Evolutionary conservation across 2,113 vertebrate genomes (phyloP).

Genomic region (Sitta europaea): DNA sequence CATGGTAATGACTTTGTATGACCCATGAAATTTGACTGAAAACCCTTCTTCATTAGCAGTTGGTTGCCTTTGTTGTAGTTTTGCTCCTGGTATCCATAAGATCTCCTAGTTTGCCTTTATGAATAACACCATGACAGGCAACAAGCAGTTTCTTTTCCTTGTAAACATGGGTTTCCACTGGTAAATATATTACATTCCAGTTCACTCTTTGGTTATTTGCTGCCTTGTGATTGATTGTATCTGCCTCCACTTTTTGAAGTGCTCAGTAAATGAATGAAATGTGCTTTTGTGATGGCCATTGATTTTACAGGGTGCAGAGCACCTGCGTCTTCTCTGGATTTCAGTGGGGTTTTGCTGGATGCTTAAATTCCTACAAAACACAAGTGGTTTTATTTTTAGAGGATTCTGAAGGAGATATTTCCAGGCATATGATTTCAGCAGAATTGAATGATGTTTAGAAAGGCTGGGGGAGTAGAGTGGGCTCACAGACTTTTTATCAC

Average conservation of each 20-base stretch:
- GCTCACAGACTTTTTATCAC: not conserved
- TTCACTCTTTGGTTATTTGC: not conserved
- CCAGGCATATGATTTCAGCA: not conserved
- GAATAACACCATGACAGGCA: slow-evolving; percentile 27
- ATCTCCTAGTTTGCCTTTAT: slow-evolving; percentile 17
- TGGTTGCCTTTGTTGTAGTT: slow-evolving; percentile 47
- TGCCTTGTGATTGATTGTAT: not conserved
- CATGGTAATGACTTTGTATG: slow-evolving; percentile 49
- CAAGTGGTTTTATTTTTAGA: not conserved
- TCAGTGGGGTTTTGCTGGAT: not conserved
- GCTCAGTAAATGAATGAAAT: not conserved
- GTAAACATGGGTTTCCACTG: not conserved
- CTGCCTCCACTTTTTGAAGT: not conserved
- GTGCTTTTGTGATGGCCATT: not conserved
- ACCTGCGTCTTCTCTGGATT: not conserved
- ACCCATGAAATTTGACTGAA: slow-evolving; percentile 64
- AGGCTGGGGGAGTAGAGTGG: not conserved
- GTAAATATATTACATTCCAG: not conserved
- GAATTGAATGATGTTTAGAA: not conserved
- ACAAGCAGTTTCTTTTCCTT: slow-evolving; percentile 9
- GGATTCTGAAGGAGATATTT: not conserved
- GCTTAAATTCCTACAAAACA: not conserved
- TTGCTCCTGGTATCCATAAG: not conserved
- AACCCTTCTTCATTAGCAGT: slow-evolving; percentile 50
- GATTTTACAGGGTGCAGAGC: not conserved